A percentile compares a stretch with the other conserved stretches of the same genome.
Evolutionary conservation across 2,797 vertebrate species (phyloP).

Genomic region (Poeciliopsis paucimaculata): DNA sequence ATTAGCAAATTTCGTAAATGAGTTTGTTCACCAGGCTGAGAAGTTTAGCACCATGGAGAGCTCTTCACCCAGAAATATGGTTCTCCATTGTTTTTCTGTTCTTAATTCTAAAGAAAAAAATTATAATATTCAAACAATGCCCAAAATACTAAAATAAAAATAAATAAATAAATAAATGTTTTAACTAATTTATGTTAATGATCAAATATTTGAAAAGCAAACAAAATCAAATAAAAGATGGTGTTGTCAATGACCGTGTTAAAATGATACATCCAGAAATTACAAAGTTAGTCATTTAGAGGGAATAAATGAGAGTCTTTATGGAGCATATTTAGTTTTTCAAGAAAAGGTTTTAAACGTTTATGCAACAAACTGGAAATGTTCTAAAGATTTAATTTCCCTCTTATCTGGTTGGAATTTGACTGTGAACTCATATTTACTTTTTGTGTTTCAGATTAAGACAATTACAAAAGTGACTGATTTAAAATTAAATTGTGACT

Average conservation of each 20-base stretch:
- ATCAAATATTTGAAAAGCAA: background rate
- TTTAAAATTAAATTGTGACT: background rate
- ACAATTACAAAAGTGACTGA: background rate
- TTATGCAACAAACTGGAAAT: background rate
- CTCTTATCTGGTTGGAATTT: background rate
- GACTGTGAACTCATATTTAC: background rate
- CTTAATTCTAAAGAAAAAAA: background rate
- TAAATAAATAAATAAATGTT: background rate
- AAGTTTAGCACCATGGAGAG: conserved; percentile 47
- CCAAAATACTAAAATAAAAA: background rate
- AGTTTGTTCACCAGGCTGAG: background rate
- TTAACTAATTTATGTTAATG: background rate
- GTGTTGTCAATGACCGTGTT: background rate
- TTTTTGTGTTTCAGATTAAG: background rate
- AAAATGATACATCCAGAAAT: background rate
- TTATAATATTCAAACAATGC: background rate
- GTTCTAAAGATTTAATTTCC: background rate
- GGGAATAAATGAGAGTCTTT: background rate
- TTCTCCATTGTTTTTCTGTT: background rate
- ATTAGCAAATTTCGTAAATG: background rate
- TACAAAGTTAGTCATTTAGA: background rate
- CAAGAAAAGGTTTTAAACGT: background rate
- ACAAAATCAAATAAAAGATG: background rate
- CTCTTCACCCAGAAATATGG: conserved; percentile 5
- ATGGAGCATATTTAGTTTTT: background rate